These are phyloP conservation scores for Drosophila kanekoi DNA, from an alignment of 2,888 invertebrate genomes.

Conservation along the genomic window DNA sequence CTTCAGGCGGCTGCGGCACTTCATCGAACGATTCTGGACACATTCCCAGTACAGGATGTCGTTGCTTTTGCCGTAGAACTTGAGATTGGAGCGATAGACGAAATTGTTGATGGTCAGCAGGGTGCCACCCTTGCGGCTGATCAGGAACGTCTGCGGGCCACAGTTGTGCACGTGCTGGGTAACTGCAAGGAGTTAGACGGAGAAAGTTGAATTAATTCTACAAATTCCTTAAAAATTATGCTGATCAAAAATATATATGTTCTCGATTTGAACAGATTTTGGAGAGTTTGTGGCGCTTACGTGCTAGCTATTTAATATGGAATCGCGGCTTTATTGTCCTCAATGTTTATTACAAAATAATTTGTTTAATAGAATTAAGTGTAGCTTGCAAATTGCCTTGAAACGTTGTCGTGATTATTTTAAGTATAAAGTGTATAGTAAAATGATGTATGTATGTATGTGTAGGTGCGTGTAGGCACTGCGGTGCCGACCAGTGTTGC, in stretches of 20 bases:
- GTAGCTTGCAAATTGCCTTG: slow-evolving; percentile 10
- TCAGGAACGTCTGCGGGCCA: slow-evolving; percentile 83
- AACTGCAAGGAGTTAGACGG: slow-evolving; percentile 62
- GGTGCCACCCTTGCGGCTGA: slow-evolving; percentile 84
- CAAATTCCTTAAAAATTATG: too few species aligned
- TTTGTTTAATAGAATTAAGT: slow-evolving; percentile 10
- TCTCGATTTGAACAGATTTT: neutral
- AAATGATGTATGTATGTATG: slow-evolving; percentile 26
- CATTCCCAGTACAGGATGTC: slow-evolving; percentile 85
- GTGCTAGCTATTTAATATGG: slow-evolving; percentile 45
- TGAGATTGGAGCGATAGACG: slow-evolving; percentile 84
- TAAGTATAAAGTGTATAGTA: slow-evolving; percentile 31
- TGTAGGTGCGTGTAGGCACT: slow-evolving; percentile 27
- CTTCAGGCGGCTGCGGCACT: slow-evolving; percentile 85
- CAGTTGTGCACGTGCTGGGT: slow-evolving; percentile 82
- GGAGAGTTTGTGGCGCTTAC: slow-evolving; percentile 35
- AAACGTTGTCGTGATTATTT: slow-evolving; percentile 29
- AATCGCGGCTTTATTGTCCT: slow-evolving; percentile 58
- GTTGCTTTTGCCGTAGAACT: slow-evolving; percentile 81
- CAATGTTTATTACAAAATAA: slow-evolving; percentile 49
- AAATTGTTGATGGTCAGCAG: slow-evolving; percentile 84
- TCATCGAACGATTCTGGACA: slow-evolving; percentile 84
- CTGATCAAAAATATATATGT: neutral
- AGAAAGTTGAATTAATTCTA: neutral
- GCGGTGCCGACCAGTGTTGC: neutral